phyloP scores from a whole-genome alignment of 1,140 invertebrate genomes.

The Stegodyphus dumicola region DNA sequence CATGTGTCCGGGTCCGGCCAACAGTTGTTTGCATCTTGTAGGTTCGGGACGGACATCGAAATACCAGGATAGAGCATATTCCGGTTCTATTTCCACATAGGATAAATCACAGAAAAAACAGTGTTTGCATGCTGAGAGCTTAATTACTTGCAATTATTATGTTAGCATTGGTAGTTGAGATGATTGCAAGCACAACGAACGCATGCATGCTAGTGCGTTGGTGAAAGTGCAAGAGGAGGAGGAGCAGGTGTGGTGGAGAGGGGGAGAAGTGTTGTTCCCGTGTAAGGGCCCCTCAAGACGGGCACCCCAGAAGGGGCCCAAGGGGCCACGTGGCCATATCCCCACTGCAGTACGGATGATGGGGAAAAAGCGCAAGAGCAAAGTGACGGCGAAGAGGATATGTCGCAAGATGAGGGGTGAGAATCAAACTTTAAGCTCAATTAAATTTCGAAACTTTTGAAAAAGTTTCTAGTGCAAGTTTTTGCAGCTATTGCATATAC shows the following conservation, averaged over 20 bases:
- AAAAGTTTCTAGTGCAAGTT: background rate
- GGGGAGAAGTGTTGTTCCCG: background rate
- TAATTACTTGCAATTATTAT: background rate
- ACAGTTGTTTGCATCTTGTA: conserved; percentile 47
- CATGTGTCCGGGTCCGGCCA: conserved; percentile 44
- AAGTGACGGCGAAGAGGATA: conserved; percentile 25
- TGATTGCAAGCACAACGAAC: background rate
- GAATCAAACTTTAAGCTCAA: background rate
- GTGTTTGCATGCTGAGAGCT: background rate
- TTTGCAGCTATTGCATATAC: background rate
- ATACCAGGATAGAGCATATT: background rate
- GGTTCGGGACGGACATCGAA: background rate
- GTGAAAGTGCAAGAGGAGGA: background rate
- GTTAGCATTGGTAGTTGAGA: background rate
- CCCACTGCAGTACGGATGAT: conserved; percentile 44
- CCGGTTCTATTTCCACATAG: too few species aligned
- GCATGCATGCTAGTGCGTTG: background rate
- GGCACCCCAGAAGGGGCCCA: conserved; percentile 44
- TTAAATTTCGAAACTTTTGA: background rate
- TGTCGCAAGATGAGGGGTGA: conserved; percentile 22
- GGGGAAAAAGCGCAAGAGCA: conserved; percentile 37
- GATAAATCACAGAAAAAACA: background rate
- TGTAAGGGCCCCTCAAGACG: conserved; percentile 45
- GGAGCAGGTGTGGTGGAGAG: background rate
- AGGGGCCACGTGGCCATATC: conserved; percentile 42